Evolutionary conservation across 2,888 invertebrate species (phyloP).

Genomic region (Mycalesis mineus): DNA sequence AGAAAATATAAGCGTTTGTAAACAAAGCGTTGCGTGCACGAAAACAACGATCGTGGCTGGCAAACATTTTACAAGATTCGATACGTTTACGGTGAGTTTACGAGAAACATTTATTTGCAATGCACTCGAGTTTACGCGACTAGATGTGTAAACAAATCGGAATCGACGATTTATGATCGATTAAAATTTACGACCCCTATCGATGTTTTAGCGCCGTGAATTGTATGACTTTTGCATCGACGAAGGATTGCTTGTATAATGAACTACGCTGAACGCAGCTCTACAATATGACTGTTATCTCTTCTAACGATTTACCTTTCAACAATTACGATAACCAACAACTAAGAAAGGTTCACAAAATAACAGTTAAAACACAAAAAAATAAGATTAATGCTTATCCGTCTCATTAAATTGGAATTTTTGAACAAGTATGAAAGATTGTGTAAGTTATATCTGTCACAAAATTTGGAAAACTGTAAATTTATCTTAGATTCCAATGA

Average conservation of each 20-base stretch:
- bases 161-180: constrained; percentile 46
- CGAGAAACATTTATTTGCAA: constrained; percentile 20
- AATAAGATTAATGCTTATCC: too few relatives aligned
- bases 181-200: constrained; percentile 42
- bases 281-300: not conserved
- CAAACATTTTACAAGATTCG: constrained; percentile 23
- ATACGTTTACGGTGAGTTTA: constrained; percentile 31
- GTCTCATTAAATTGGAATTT: too few relatives aligned
- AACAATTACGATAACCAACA: too few relatives aligned
- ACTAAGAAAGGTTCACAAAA: too few relatives aligned
- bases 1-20: not conserved
- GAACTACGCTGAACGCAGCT: not conserved
- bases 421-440: too few relatives aligned
- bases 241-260: constrained; percentile 12
- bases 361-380: too few relatives aligned
- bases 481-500: too few relatives aligned
- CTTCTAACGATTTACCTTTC: not conserved
- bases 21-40: constrained; percentile 15
- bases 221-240: constrained; percentile 31
- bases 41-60: constrained; percentile 21
- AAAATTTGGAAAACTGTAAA: too few relatives aligned
- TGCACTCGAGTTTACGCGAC: constrained; percentile 30
- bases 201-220: constrained; percentile 19
- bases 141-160: constrained; percentile 43
- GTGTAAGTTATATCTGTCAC: too few relatives aligned